These are phyloP conservation scores for Tragelaphus scriptus DNA, from an alignment of 2,113 vertebrate species.

Conservation along the genomic window DNA sequence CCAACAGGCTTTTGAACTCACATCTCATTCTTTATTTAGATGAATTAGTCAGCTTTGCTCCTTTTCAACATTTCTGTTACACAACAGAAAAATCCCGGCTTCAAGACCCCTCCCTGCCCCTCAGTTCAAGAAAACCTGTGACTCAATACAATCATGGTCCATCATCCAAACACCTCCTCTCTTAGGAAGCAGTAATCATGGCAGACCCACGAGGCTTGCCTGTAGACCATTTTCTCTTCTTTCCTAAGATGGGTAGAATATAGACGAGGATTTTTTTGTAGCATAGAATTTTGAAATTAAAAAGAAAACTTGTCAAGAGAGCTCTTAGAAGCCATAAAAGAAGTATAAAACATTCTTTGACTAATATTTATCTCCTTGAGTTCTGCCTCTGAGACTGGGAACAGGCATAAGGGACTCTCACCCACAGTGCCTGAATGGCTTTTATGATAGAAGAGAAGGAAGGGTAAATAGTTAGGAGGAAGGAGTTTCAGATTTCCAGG, in stretches of 20 bases:
- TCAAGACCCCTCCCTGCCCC: neutral
- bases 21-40: neutral
- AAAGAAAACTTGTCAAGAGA: neutral
- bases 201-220: neutral
- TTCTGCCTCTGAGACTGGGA: neutral
- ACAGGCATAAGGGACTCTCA: neutral
- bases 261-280: neutral
- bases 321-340: neutral
- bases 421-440: neutral
- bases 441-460: neutral
- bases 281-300: neutral
- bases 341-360: neutral
- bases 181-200: neutral
- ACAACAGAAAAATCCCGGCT: neutral
- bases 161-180: neutral
- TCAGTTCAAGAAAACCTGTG: neutral
- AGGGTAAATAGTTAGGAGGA: neutral
- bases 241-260: neutral
- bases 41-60: neutral
- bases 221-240: neutral
- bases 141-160: neutral
- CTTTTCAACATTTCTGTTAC: neutral
- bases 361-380: neutral
- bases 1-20: neutral
- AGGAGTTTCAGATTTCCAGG: neutral